Conservation (phyloP, 2,888 invertebrate species). For the Microctonus brassicae region DNA sequence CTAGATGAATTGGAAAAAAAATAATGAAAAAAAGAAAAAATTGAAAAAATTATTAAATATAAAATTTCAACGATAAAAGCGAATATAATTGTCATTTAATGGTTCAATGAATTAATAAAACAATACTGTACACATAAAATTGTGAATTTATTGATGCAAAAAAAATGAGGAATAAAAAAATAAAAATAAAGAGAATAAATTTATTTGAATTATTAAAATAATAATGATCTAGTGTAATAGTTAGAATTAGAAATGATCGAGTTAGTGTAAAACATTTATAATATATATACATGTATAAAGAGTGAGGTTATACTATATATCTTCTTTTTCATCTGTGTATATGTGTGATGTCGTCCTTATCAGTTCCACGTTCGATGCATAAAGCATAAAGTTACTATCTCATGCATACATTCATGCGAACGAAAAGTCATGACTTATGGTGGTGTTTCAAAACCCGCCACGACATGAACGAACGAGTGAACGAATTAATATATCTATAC, state of each 20-base stretch:
- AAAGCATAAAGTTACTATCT: slow-evolving; percentile 69
- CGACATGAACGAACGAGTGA: slow-evolving; percentile 28
- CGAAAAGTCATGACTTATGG: slow-evolving; percentile 63
- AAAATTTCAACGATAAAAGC: not conserved
- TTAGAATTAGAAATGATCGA: not conserved
- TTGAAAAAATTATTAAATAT: too few species aligned
- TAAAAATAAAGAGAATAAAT: not conserved
- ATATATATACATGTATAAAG: not conserved
- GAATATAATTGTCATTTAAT: not conserved
- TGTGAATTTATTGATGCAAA: not conserved
- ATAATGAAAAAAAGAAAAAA: not conserved
- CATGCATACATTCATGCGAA: slow-evolving; percentile 68
- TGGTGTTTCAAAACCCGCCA: slow-evolving; percentile 37
- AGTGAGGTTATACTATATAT: slow-evolving; percentile 12
- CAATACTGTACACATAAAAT: not conserved
- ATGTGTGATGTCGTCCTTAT: slow-evolving; percentile 56
- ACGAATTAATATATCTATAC: slow-evolving; percentile 35
- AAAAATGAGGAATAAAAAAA: not conserved
- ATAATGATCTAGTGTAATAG: not conserved
- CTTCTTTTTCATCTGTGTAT: not conserved
- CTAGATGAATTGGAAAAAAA: not conserved
- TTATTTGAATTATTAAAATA: not conserved
- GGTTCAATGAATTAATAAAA: not conserved
- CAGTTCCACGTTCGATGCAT: slow-evolving; percentile 65
- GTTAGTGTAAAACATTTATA: not conserved